Base-by-base conservation (phyloP, 2,113 vertebrate genomes). In the Peromyscus polionotus region DNA sequence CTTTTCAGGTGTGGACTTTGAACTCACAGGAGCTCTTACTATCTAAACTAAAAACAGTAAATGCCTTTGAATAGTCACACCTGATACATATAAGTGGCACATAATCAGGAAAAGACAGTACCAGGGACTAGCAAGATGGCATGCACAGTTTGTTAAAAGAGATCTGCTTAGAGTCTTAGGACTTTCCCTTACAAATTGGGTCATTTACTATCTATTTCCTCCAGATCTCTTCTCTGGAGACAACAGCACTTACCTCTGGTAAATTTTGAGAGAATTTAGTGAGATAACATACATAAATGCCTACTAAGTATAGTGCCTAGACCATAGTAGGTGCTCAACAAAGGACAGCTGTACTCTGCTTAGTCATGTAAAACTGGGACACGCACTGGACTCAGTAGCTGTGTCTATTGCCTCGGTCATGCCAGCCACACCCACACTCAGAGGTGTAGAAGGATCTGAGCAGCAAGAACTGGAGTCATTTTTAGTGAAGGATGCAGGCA, bases 401-500 rank as follows among this genome's bases (percentile, higher is more conserved):
- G 36, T 70, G 94, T 96, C 97, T 93, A 59, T 59, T 89, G 93
- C 87, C 83, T 98, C 14, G 1, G 93, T 73, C 89, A 81, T 61
- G 89, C 63, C 89, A 94, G 94, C 87, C 97, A 97, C 83, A 31
- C 93, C 96, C 86, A 97, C 76, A 93, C 54, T 72, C 39, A 51
- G 88, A 94, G 67, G 76, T 51, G 42, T 42, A 87, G 89, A 81
- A 83, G 93, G 86, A 96, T 59, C 72, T 79, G 89, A 97, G 93
- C 72, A 92, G 91, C 86, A 54, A 84, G 88, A 45, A 93, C 61
- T 31, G 17, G 89, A 95, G 96, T 94, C 7, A 7, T 73, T 97
- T 93, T 95, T 31, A 95, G 83, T 88, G 89, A 97, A 95, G 92
- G 59, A 63, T 14, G 42, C 36, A 63, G 68, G 68, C 73, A 88